Percentiles rank a stretch among this genome's conserved stretches.
phyloP scores from a whole-genome alignment of 92 coral and sea anemone species.

The Metridium senile region DNA sequence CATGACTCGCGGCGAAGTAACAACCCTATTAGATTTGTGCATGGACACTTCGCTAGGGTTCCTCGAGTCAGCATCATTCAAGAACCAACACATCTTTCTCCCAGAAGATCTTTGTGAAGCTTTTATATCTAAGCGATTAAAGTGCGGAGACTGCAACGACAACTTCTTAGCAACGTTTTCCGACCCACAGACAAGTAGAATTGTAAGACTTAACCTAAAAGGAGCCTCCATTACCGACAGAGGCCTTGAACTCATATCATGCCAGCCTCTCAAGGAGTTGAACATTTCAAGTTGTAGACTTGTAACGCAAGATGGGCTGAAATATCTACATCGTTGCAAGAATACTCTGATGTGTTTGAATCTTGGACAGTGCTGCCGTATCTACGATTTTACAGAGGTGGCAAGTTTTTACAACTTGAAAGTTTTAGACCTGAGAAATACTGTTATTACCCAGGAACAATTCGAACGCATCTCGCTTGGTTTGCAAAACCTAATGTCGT shows the following conservation, averaged over 20 bases:
- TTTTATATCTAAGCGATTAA: slow-evolving; percentile 67
- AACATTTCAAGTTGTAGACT: slow-evolving; percentile 63
- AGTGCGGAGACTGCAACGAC: slow-evolving; percentile 73
- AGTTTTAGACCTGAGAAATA: slow-evolving; percentile 61
- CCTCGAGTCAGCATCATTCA: slow-evolving; percentile 57
- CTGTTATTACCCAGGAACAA: slow-evolving; percentile 55
- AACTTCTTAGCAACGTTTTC: slow-evolving; percentile 69
- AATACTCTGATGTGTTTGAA: slow-evolving; percentile 64
- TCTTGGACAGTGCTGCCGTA: slow-evolving; percentile 50
- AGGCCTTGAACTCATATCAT: slow-evolving; percentile 55
- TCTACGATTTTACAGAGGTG: slow-evolving; percentile 56
- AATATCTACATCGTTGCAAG: slow-evolving; percentile 56
- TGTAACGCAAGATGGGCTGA: slow-evolving; percentile 60
- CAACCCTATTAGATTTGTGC: slow-evolving; percentile 69
- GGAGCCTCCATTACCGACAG: slow-evolving; percentile 69
- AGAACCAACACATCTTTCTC: slow-evolving; percentile 55
- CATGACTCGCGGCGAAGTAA: slow-evolving; percentile 65
- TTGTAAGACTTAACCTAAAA: slow-evolving; percentile 61
- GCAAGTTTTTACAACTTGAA: slow-evolving; percentile 48
- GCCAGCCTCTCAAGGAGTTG: slow-evolving; percentile 78
- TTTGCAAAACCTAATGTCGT: slow-evolving; percentile 40
- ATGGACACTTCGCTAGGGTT: slow-evolving; percentile 65
- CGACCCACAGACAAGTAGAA: slow-evolving; percentile 69
- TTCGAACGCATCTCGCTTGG: slow-evolving; percentile 41
- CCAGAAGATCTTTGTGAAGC: slow-evolving; percentile 85